phyloP scores from a whole-genome alignment of 2,888 invertebrate species.

The Odontocerum albicorne region DNA sequence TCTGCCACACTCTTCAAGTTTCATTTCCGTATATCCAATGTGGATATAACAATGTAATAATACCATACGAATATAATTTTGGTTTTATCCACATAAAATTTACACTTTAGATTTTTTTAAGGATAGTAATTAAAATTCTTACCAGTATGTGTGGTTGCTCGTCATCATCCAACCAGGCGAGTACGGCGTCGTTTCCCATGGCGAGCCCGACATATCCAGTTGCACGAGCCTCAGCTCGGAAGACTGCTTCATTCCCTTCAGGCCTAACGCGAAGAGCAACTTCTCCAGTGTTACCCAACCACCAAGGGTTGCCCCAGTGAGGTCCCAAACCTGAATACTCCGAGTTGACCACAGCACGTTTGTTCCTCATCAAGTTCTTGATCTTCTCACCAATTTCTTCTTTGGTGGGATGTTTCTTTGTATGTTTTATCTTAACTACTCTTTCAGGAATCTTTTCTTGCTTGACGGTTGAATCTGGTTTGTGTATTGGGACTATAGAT shows the following conservation, averaged over 20 bases:
- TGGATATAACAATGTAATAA: no score
- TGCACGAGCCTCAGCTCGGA: conserved; percentile 31
- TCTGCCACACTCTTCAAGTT: no score
- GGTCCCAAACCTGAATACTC: conserved; percentile 4
- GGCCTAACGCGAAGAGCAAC: conserved; percentile 29
- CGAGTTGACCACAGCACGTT: conserved; percentile 24
- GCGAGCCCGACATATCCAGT: conserved; percentile 31
- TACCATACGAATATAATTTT: no score
- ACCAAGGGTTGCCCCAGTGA: conserved; percentile 26
- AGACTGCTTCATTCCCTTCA: conserved; percentile 13
- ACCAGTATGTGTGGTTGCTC: conserved; percentile 30
- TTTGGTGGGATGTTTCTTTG: background rate
- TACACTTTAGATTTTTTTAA: no score
- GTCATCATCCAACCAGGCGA: conserved; percentile 31
- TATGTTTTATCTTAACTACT: background rate
- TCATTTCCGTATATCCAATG: no score
- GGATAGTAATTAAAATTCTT: no score
- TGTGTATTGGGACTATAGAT: background rate
- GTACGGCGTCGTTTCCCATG: conserved; percentile 30
- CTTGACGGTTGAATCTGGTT: background rate
- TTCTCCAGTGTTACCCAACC: conserved; percentile 26
- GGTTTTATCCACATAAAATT: no score
- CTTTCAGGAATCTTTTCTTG: background rate
- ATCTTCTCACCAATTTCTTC: background rate
- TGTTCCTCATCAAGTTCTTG: conserved; percentile 11